Percentiles rank a stretch among this genome's conserved stretches.
Evolutionary conservation across 2,888 invertebrate species (phyloP).

Genomic region (Polietes domitor): DNA sequence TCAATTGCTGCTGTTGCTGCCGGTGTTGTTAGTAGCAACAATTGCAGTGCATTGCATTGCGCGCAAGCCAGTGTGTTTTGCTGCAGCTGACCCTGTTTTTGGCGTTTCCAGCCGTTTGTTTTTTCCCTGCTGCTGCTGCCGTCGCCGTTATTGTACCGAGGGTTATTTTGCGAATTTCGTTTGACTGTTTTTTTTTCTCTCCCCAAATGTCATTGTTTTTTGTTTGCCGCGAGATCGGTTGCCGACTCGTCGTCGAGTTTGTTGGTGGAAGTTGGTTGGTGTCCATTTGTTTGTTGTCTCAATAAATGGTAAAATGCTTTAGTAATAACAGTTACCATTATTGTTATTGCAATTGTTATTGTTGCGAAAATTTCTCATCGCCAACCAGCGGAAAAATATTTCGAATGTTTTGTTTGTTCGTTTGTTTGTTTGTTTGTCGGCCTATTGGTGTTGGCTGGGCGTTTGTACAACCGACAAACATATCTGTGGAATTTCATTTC

Average conservation of each 20-base stretch:
- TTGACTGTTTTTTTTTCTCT: conserved; percentile 55
- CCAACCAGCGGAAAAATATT: conserved; percentile 65
- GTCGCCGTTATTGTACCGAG: conserved; percentile 51
- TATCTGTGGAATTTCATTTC: no score
- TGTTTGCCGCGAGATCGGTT: conserved; percentile 38
- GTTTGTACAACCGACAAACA: no score
- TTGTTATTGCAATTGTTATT: conserved; percentile 65
- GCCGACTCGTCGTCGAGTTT: conserved; percentile 36
- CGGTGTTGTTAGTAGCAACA: conserved; percentile 56
- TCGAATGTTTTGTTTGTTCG: conserved; percentile 22
- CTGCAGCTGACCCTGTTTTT: conserved; percentile 66
- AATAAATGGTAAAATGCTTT: conserved; percentile 60
- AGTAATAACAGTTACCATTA: conserved; percentile 67
- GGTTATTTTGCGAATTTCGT: conserved; percentile 50
- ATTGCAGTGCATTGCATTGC: conserved; percentile 53
- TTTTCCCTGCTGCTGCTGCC: conserved; percentile 38
- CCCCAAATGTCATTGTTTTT: conserved; percentile 62
- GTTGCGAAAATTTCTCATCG: conserved; percentile 65
- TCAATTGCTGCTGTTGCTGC: conserved; percentile 34
- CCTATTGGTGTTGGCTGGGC: no score
- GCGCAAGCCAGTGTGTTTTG: neutral
- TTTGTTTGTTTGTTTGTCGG: no score
- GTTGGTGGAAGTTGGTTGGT: conserved; percentile 28
- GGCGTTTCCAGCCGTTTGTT: conserved; percentile 29
- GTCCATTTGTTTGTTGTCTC: conserved; percentile 48